Evolutionary conservation across 1,140 invertebrate species (phyloP), one percentile per base, ranked within the genome.

Genomic region (Lasaia peninsularis): DNA sequence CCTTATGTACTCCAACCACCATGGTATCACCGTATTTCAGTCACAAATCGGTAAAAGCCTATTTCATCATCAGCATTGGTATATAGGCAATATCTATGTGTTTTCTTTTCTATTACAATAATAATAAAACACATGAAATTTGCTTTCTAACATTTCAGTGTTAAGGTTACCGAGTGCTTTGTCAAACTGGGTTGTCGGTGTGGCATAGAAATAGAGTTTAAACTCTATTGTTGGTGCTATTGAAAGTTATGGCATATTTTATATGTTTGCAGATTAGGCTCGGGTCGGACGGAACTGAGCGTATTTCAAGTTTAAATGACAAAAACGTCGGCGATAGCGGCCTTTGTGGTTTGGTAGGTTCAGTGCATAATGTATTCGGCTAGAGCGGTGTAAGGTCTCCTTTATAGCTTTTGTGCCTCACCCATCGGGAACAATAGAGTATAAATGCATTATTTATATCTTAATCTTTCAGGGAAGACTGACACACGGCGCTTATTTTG

Each of bases 291-390:
- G 37, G 37, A 44, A 44, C 14, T 18, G 9, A 44, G 40, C 40
- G 18, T 44, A 44, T 44, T 44, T 44, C 40, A 44, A 18, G 14
- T 44, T 44, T 44, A 44, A 18, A 44, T 44, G 40, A 44, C 40
- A 44, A 44, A 44, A 44, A 44, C 18, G 40, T 14, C 40, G 40
- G 40, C 3, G 18, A 35, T 44, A 44, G 40, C 40, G 14, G 40
- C 40, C 40, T 44, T 44, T 44, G 40, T 44, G 40, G 40, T 44
- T 9, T 44, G 40, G 40, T 44, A 16, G 16, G 18, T 20, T 20
- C 40, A 44, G 40, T 20, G 40, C 40, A 44, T 44, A 44, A 44
- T 44, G 40, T 44, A 44, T 44, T 44, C 37, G 14, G 16, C 9
- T 40, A 3, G 16, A 44, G 11, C 40, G 24, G 8, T 6, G 24